These are phyloP conservation scores for Bovichtus variegatus DNA, from an alignment of 2,797 vertebrate species.

Conservation along the genomic window DNA sequence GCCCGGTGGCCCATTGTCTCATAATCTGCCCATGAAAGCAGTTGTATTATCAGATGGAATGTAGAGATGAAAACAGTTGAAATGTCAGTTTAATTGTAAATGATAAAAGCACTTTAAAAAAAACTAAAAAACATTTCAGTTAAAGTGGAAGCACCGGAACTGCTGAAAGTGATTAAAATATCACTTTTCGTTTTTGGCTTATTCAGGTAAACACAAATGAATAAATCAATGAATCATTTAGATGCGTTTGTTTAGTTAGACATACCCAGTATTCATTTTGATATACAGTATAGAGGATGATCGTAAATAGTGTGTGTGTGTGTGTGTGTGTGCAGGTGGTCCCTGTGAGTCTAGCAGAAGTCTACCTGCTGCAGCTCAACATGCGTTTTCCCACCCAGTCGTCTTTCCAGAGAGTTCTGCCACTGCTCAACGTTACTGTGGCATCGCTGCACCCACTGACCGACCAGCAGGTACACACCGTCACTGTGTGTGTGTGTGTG, in stretches of 20 bases:
- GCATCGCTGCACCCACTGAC: slow-evolving; percentile 96
- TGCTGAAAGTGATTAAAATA: not conserved
- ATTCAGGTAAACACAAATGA: no score
- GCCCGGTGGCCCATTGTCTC: no score
- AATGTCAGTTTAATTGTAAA: no score
- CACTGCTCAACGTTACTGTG: slow-evolving; percentile 94
- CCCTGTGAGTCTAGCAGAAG: slow-evolving; percentile 95
- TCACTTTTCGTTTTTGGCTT: no score
- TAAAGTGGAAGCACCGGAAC: not conserved
- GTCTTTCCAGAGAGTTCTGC: slow-evolving; percentile 95
- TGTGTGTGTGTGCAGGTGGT: slow-evolving; percentile 85
- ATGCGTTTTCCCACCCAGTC: slow-evolving; percentile 98
- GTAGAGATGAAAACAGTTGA: no score
- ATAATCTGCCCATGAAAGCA: no score
- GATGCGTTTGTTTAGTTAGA: not conserved
- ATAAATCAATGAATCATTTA: not conserved
- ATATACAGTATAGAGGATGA: not conserved
- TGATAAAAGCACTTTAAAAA: no score
- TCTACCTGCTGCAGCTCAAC: slow-evolving; percentile 97
- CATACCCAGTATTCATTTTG: not conserved
- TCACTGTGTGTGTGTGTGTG: not conserved
- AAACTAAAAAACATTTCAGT: no score
- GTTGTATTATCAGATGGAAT: not conserved
- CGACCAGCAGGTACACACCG: slow-evolving; percentile 89
- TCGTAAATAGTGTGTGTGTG: not conserved